These are phyloP conservation scores for Anticlea derivata DNA, from an alignment of 2,888 invertebrate species.

Conservation along the genomic window DNA sequence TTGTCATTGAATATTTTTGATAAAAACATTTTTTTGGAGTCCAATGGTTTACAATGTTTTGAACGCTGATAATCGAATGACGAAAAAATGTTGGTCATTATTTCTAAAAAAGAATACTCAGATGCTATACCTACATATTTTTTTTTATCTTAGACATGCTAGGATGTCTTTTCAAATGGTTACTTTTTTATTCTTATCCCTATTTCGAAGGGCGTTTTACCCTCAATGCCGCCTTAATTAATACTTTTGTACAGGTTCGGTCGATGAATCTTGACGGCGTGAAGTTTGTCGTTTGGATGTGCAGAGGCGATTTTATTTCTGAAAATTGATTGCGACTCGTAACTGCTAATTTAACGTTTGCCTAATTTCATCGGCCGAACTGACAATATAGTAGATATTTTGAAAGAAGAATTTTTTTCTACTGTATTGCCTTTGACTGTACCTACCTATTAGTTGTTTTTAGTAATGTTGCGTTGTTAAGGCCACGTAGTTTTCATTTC, in stretches of 20 bases:
- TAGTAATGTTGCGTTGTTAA: too few species aligned
- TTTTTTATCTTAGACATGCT: neutral
- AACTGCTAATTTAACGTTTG: too few species aligned
- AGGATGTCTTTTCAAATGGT: neutral
- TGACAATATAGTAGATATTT: too few species aligned
- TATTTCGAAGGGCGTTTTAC: neutral
- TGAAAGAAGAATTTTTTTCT: too few species aligned
- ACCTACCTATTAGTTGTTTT: too few species aligned
- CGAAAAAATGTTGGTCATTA: neutral
- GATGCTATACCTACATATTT: neutral
- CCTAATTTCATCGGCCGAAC: too few species aligned
- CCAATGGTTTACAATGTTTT: neutral
- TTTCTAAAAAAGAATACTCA: neutral
- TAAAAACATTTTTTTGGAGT: conserved; percentile 9
- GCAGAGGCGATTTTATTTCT: too few species aligned
- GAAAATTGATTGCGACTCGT: too few species aligned
- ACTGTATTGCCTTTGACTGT: too few species aligned
- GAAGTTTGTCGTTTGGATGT: too few species aligned
- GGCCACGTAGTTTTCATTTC: neutral
- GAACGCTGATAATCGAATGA: neutral
- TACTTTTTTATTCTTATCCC: neutral
- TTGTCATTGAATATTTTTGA: conserved; percentile 10
- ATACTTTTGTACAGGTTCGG: neutral
- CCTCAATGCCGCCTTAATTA: neutral
- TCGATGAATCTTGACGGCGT: neutral